Base-by-base conservation (phyloP, 2,797 vertebrate species). In the Balearica regulorum region DNA sequence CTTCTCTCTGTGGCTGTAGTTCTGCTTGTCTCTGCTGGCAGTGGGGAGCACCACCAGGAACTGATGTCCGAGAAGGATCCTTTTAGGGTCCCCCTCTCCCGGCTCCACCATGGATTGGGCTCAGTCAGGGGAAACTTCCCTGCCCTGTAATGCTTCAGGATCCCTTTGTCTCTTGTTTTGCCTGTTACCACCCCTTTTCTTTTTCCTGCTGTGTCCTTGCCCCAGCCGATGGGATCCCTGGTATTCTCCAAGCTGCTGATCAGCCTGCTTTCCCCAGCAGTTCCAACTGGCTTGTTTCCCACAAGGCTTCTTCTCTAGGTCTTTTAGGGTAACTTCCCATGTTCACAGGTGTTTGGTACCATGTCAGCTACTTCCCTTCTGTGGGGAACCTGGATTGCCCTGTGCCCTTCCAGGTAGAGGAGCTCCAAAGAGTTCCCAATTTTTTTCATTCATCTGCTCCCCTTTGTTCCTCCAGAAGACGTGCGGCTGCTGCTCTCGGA, bases 401-500 rank as follows among this genome's bases (percentile, higher is more conserved):
- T 11, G 1, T 44, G 28, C 16, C 31, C 49, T 66, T 85, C 83
- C 65, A 61, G 4, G 8, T 14, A 68, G 70, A 77, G 46, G 26
- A 83, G 22, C n/a, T 83, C 55, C 26, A 64, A 6, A 37, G 55
- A 72, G 37, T 80, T 85, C 13, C 76, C 0, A 0, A 15, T 84
- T 89, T 60, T 55, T 79, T 76, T 89, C 46, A 85, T 64, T 58
- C 37, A 22, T 58, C 83, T 92, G 29, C 25, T 69, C 57, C 73
- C 83, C 33, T 75, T 91, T 84, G 61, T 78, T 89, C 88, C 87
- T 49, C 78, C 89, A 81, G 98, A 98, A 98, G 99, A 99, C 48
- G 97, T 98, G 58, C 97, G 98, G 85, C 96, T 99, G 93, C 97
- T 99, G 78, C 97, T 99, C 72, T 98, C 98, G 0, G 99, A 99